Evolutionary conservation across 2,888 invertebrate species (phyloP), one percentile per base, ranked within the genome.

Genomic region (Stenichneumon culpator): DNA sequence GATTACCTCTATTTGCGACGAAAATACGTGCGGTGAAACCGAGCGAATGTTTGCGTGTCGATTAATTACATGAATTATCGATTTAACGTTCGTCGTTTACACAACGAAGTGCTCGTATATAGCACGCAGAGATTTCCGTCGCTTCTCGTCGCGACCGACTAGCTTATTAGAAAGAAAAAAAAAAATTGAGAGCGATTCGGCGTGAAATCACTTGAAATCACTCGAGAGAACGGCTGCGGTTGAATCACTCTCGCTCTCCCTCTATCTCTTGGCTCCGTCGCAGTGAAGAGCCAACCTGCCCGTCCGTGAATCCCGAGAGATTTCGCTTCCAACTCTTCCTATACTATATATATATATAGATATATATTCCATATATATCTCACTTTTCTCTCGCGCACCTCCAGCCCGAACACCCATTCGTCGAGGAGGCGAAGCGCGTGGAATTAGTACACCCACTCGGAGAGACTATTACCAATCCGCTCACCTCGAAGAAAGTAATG

Each of bases 1-100:
- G 80, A 80, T 83, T 80, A 77, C 75, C 79, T 77, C 75, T 75
- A 36, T 83, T 83, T 83, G 67, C 54, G 36, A 22, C 22, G 65
- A 72, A 83, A 68, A 79, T 73, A 73, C 73, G 82, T 63, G 82
- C 25, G 77, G 22, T 16, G 72, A 79, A 72, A 54, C 70, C 72
- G 79, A 63, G n/a, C 65, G 52, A 65, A 74, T 52, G 69, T 68
- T 70, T 73, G 44, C 47, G 28, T 36, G 50, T 54, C 74, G 75
- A 70, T 77, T 84, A 77, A 80, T 80, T 80, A 72, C 57, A 60
- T 32, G 36, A n/a, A 60, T 73, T 68, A 83, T 83, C 65, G 79
- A 79, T 83, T 74, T 67, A 28, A 32, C 60, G 47, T 32, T 25
- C 50, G 36, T 32, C 47, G 44, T 11, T n/a, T 32, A 52, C 28